Percentiles rank a stretch among this genome's conserved stretches.
Evolutionary conservation across 1,140 invertebrate species (phyloP).

Genomic region (Notospermus geniculatus): DNA sequence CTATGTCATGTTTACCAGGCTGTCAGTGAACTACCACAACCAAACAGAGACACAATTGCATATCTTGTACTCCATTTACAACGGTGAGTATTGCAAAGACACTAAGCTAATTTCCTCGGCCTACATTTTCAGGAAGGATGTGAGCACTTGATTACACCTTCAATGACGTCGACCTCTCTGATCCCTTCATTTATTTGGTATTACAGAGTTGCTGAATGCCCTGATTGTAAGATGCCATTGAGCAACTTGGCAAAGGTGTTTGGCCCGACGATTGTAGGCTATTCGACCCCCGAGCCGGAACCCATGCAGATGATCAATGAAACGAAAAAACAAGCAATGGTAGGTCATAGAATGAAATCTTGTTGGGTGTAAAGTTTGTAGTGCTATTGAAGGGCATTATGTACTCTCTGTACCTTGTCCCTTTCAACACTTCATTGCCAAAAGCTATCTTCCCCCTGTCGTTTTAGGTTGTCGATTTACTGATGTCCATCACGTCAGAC

Average conservation of each 20-base stretch:
- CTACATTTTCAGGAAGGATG: too few relatives aligned
- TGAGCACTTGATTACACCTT: too few relatives aligned
- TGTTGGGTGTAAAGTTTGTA: not conserved
- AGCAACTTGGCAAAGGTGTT: slow-evolving; percentile 78
- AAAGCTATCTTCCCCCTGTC: slow-evolving; percentile 15
- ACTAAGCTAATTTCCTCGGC: not conserved
- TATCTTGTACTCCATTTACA: slow-evolving; percentile 82
- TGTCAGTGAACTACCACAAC: slow-evolving; percentile 72
- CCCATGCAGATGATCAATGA: slow-evolving; percentile 65
- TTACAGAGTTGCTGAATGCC: slow-evolving; percentile 67
- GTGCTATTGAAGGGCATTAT: not conserved
- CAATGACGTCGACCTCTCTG: too few relatives aligned
- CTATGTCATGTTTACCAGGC: slow-evolving; percentile 63
- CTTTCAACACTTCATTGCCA: not conserved
- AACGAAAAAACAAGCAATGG: slow-evolving; percentile 64
- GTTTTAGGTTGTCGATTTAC: slow-evolving; percentile 64
- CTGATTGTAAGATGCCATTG: slow-evolving; percentile 76
- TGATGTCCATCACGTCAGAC: slow-evolving; percentile 66
- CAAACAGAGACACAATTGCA: slow-evolving; percentile 84
- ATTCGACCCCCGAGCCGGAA: slow-evolving; percentile 68
- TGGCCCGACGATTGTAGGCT: slow-evolving; percentile 81
- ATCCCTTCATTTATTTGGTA: slow-evolving; percentile 22
- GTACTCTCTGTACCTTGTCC: not conserved
- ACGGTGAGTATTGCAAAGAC: slow-evolving; percentile 55
- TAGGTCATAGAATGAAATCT: slow-evolving; percentile 37